A percentile compares a stretch with the other conserved stretches of the same genome.
These are phyloP conservation scores for Salticus scenicus DNA, from an alignment of 2,888 invertebrate species.

Conservation along the genomic window DNA sequence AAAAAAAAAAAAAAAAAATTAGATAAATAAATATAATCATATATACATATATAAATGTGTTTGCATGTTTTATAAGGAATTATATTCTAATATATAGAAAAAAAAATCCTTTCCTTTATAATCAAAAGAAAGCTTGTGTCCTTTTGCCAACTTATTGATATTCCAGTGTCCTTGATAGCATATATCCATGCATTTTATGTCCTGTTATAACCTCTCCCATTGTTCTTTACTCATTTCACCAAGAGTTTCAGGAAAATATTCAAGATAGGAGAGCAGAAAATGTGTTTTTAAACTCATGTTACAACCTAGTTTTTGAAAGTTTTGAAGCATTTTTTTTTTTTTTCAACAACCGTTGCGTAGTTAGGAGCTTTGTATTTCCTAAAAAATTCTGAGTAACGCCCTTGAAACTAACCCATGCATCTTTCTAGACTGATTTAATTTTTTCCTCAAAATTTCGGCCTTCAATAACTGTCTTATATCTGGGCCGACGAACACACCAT, in stretches of 20 bases:
- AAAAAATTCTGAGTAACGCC: neutral
- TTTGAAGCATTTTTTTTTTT: conserved; percentile 28
- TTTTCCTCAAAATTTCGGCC: conserved; percentile 63
- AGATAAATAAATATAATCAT: too few species aligned
- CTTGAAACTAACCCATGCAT: conserved; percentile 37
- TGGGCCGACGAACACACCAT: conserved; percentile 51
- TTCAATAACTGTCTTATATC: conserved; percentile 58
- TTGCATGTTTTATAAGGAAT: too few species aligned
- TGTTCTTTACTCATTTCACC: conserved; percentile 21
- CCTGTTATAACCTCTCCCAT: neutral
- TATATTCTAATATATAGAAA: too few species aligned
- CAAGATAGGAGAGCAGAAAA: conserved; percentile 26
- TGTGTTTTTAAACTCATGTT: conserved; percentile 51
- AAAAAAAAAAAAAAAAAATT: too few species aligned
- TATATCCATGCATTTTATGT: conserved; percentile 16
- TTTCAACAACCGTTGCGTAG: conserved; percentile 35
- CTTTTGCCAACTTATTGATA: conserved; percentile 28
- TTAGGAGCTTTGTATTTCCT: conserved; percentile 22
- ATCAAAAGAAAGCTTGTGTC: too few species aligned
- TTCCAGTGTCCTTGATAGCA: conserved; percentile 35
- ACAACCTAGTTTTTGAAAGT: conserved; percentile 72
- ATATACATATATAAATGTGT: too few species aligned
- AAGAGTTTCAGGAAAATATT: conserved; percentile 33
- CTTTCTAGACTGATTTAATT: conserved; percentile 50
- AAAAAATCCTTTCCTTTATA: too few species aligned